Evolutionary conservation across 2,888 invertebrate species (phyloP), one percentile per base, ranked within the genome.

Genomic region (Marasmarcha lunaedactyla): DNA sequence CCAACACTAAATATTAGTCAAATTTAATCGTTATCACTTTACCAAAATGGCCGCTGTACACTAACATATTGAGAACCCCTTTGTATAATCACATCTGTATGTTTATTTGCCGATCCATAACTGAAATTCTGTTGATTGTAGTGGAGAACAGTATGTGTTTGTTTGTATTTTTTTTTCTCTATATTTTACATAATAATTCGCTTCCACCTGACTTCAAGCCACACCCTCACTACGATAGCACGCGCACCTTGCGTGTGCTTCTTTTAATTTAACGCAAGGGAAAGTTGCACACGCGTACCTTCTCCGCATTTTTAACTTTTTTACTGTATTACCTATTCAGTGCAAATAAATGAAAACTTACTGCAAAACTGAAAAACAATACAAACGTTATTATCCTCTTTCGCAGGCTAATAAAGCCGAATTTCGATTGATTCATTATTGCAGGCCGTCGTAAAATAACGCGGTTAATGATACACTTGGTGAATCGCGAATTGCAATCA

Each of bases 241-340:
- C 45, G 54, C 50, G 41, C 49, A 44, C 27, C 33, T 50, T 50
- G 57, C 64, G 55, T 59, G 60, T 44, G 41, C 46, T 44, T 49
- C 46, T 53, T 60, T 52, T 52, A 54, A 55, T 48, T 52, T 53
- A 48, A 50, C 52, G 49, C 50, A 52, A 57, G 63, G 51, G 68
- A 68, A 69, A 69, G 67, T 61, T 42, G 47, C 48, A 47, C 38
- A 40, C n/a, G 30, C 30, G 9, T 30, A 9, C 35, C 43, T 43
- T 45, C 38, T 42, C 14, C 37, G 39, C 42, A 41, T 41, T 43
- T 43, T 40, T 15, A 36, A 42, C 35, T 26, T 36, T 35, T 39
- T 35, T 20, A 36, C 37, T 11, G 34, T 35, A 41, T 42, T 46
- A 42, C 20, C 41, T 36, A 39, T 47, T 49, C 36, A 46, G 36